Conservation (phyloP, 2,888 invertebrate genomes). For the Leptothorax acervorum region DNA sequence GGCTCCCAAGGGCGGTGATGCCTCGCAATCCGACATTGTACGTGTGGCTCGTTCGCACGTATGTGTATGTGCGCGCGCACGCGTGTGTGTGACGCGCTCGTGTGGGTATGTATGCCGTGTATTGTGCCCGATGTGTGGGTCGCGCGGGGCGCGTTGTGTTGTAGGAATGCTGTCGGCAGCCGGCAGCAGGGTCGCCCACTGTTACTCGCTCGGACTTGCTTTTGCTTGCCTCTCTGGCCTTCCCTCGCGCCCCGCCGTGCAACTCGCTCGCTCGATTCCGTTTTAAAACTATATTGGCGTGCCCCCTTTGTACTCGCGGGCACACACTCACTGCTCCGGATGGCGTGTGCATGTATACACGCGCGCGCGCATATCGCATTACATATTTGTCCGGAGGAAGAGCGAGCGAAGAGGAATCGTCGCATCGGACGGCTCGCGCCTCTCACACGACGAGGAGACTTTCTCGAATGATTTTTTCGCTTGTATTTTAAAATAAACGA, state of each 20-base stretch:
- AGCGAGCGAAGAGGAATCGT: slow-evolving; percentile 67
- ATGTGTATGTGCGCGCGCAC: neutral
- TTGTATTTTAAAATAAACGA: slow-evolving; percentile 2
- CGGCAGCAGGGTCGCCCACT: slow-evolving; percentile 80
- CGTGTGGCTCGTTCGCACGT: slow-evolving; percentile 36
- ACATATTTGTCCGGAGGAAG: slow-evolving; percentile 74
- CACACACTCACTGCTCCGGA: slow-evolving; percentile 53
- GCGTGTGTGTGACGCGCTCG: slow-evolving; percentile 5
- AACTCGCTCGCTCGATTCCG: slow-evolving; percentile 70
- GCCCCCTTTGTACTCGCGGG: slow-evolving; percentile 73
- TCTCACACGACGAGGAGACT: slow-evolving; percentile 65
- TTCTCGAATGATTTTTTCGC: slow-evolving; percentile 57
- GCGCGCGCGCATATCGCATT: slow-evolving; percentile 69
- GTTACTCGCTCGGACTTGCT: slow-evolving; percentile 78
- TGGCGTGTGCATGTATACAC: slow-evolving; percentile 30
- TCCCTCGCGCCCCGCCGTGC: slow-evolving; percentile 61
- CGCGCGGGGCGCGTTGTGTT: slow-evolving; percentile 75
- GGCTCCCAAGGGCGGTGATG: slow-evolving; percentile 68
- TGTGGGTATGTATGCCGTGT: slow-evolving; percentile 59
- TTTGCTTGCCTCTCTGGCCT: slow-evolving; percentile 75
- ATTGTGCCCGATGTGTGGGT: slow-evolving; percentile 75
- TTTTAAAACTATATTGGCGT: slow-evolving; percentile 76
- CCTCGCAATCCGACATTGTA: slow-evolving; percentile 68
- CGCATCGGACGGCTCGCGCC: slow-evolving; percentile 66
- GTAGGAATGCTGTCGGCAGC: slow-evolving; percentile 81